Percentiles rank a stretch among this genome's conserved stretches.
phyloP scores from a whole-genome alignment of 2,797 vertebrate genomes.

The Oryzias dopingdopingensis region DNA sequence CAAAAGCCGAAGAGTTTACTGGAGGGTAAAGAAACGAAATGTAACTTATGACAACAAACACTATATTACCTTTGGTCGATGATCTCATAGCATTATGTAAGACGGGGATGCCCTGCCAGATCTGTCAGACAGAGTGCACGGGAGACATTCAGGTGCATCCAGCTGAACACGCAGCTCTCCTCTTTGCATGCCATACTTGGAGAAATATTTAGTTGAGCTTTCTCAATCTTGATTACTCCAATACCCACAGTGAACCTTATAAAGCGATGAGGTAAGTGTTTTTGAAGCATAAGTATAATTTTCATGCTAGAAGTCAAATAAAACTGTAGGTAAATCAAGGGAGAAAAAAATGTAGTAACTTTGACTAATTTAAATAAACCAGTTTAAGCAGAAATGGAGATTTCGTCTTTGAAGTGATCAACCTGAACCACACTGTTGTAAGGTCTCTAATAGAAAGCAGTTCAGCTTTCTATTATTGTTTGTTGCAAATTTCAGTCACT shows the following conservation, averaged over 20 bases:
- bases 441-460: slow-evolving; percentile 23
- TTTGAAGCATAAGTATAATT: slow-evolving; percentile 19
- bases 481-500: slow-evolving; percentile 32
- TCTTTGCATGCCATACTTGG: slow-evolving; percentile 58
- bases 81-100: slow-evolving; percentile 71
- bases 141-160: slow-evolving; percentile 63
- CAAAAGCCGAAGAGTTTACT: slow-evolving; percentile 26
- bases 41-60: slow-evolving; percentile 47
- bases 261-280: slow-evolving; percentile 17
- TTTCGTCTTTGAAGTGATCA: slow-evolving; percentile 41
- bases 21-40: slow-evolving; percentile 31
- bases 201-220: slow-evolving; percentile 41
- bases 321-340: slow-evolving; percentile 13
- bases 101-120: slow-evolving; percentile 48
- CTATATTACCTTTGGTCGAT: slow-evolving; percentile 38
- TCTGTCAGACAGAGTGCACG: slow-evolving; percentile 36
- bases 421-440: slow-evolving; percentile 37
- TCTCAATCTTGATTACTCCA: slow-evolving; percentile 39
- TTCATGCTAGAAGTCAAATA: slow-evolving; percentile 30
- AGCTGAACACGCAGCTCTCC: slow-evolving; percentile 49
- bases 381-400: slow-evolving; percentile 32
- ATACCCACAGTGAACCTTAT: slow-evolving; percentile 30
- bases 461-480: slow-evolving; percentile 54
- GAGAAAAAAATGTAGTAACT: slow-evolving; percentile 6
- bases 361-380: slow-evolving; percentile 31